Evolutionary conservation across 1,140 invertebrate genomes (phyloP).

Genomic region (Aradophagus sp.): DNA sequence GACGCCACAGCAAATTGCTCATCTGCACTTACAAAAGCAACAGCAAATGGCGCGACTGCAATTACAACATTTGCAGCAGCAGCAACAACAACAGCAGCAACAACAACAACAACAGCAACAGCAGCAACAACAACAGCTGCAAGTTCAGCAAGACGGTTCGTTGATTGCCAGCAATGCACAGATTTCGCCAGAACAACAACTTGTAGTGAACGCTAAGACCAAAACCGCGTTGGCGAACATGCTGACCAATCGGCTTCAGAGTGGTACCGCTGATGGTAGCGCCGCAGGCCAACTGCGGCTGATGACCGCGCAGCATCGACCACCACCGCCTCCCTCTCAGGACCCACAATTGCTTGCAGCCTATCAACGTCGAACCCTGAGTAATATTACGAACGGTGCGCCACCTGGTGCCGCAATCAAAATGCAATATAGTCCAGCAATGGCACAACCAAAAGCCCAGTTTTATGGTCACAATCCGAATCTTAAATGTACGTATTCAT

Average conservation of each 20-base stretch:
- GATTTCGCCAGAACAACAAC: slow-evolving; percentile 72
- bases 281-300: slow-evolving; percentile 83
- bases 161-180: slow-evolving; percentile 68
- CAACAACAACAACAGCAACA: slow-evolving; percentile 71
- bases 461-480: slow-evolving; percentile 92
- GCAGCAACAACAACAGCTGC: slow-evolving; percentile 75
- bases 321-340: slow-evolving; percentile 73
- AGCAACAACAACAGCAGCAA: slow-evolving; percentile 48
- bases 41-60: slow-evolving; percentile 74
- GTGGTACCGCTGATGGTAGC: slow-evolving; percentile 76
- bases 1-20: slow-evolving; percentile 67
- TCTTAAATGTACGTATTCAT: slow-evolving; percentile 79
- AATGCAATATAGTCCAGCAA: slow-evolving; percentile 73
- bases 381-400: slow-evolving; percentile 74
- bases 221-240: slow-evolving; percentile 97
- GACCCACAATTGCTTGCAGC: slow-evolving; percentile 64
- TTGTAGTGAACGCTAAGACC: slow-evolving; percentile 91
- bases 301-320: slow-evolving; percentile 87
- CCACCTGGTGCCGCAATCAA: slow-evolving; percentile 69
- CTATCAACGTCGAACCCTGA: slow-evolving; percentile 73
- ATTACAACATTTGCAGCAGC: slow-evolving; percentile 65
- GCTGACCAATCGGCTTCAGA: slow-evolving; percentile 90
- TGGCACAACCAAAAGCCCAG: slow-evolving; percentile 79
- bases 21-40: slow-evolving; percentile 74
- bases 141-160: slow-evolving; percentile 63